These are phyloP conservation scores for Drosophila yakuba DNA, from an alignment of 1,140 invertebrate genomes.

Conservation along the genomic window DNA sequence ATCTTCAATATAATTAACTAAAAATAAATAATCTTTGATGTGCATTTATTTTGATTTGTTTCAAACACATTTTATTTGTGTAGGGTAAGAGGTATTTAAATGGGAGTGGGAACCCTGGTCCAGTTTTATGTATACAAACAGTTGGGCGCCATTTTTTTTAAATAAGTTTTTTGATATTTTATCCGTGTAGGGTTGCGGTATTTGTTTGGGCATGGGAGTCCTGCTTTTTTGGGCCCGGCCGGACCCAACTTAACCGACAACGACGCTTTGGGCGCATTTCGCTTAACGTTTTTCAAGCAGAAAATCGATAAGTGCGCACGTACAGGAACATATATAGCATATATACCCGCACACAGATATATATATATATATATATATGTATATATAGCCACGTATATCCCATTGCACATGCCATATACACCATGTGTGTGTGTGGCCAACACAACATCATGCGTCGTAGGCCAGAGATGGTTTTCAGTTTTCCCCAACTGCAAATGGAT, in stretches of 20 bases:
- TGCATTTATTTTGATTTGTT: background rate
- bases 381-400: slow-evolving; percentile 28
- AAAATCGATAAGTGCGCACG: slow-evolving; percentile 62
- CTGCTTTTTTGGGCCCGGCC: slow-evolving; percentile 33
- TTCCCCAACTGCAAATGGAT: slow-evolving; percentile 40
- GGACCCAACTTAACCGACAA: slow-evolving; percentile 36
- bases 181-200: slow-evolving; percentile 12
- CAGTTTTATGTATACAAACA: background rate
- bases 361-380: slow-evolving; percentile 5
- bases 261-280: slow-evolving; percentile 57
- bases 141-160: background rate
- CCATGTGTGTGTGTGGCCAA: slow-evolving; percentile 25
- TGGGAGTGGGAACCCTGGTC: background rate
- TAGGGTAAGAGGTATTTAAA: background rate
- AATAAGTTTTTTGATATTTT: background rate
- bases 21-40: background rate
- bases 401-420: slow-evolving; percentile 24
- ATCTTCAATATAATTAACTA: background rate
- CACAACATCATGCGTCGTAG: slow-evolving; percentile 57
- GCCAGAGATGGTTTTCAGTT: slow-evolving; percentile 47
- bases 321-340: slow-evolving; percentile 50
- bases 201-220: slow-evolving; percentile 17
- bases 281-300: slow-evolving; percentile 59
- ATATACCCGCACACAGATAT: slow-evolving; percentile 22
- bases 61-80: background rate